Conservation (phyloP, 2,113 vertebrate genomes). For the Callaeas wilsoni region DNA sequence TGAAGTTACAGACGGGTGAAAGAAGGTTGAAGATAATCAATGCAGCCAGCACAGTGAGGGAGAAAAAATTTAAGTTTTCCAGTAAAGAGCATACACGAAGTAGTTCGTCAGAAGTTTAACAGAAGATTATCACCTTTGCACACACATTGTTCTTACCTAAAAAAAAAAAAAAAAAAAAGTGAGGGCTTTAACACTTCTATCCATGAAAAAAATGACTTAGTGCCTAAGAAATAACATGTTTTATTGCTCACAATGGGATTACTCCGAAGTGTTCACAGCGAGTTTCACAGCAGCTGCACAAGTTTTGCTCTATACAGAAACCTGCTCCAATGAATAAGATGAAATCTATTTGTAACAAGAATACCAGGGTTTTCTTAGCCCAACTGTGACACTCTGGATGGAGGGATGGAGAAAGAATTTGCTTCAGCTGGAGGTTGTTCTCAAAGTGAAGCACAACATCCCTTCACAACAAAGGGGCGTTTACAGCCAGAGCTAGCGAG, state of each 20-base stretch:
- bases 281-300: not conserved
- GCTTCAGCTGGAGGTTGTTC: not conserved
- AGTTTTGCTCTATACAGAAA: not conserved
- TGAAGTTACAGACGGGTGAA: not conserved
- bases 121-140: not conserved
- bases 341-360: not conserved
- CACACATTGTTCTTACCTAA: not conserved
- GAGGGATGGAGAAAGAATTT: not conserved
- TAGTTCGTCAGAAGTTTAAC: not conserved
- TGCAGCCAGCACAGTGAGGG: not conserved
- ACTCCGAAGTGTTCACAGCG: rapidly evolving
- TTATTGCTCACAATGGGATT: not conserved
- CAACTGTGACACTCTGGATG: rapidly evolving
- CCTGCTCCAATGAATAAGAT: not conserved
- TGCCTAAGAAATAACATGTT: not conserved
- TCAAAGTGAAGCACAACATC: not conserved
- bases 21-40: not conserved
- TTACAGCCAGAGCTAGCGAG: not conserved
- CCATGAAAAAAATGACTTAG: not conserved
- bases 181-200: not conserved
- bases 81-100: not conserved
- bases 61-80: not conserved
- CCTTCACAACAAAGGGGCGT: not conserved
- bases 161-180: not conserved
- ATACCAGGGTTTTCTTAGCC: not conserved